A percentile compares a stretch with the other conserved stretches of the same genome.
Conservation (phyloP, 1,140 invertebrate species). For the Tyrophagus putrescentiae region DNA sequence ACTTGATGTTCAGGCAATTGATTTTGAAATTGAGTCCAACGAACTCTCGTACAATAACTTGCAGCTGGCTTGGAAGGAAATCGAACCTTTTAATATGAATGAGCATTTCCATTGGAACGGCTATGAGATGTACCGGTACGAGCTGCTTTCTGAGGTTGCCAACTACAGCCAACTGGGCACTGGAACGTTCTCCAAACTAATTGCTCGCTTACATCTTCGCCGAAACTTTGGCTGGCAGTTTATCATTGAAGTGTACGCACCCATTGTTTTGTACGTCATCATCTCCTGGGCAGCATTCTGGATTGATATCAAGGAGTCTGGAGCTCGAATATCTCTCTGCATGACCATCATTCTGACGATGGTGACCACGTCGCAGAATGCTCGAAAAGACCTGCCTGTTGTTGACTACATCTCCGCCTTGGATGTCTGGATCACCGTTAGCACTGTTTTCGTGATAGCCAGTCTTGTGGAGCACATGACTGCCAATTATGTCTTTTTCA, state of each 20-base stretch:
- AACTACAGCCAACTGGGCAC: constrained; percentile 23
- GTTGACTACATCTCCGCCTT: constrained; percentile 20
- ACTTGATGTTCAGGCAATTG: constrained; percentile 43
- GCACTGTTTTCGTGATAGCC: constrained; percentile 45
- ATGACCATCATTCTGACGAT: constrained; percentile 33
- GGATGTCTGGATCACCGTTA: constrained; percentile 23
- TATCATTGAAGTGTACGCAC: constrained; percentile 28
- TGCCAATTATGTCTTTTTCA: constrained; percentile 44
- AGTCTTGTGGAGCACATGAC: constrained; percentile 36
- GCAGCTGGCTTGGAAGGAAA: constrained; percentile 52
- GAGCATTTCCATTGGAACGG: constrained; percentile 31
- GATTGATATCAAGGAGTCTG: constrained; percentile 28
- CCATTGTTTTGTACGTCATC: constrained; percentile 28
- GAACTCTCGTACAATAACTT: constrained; percentile 46
- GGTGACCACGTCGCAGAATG: constrained; percentile 23
- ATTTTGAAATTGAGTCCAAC: constrained; percentile 45
- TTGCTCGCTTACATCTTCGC: background rate
- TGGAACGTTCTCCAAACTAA: no score
- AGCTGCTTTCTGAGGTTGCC: background rate
- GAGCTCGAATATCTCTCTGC: constrained; percentile 32
- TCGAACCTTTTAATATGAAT: constrained; percentile 53
- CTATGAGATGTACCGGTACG: constrained; percentile 20
- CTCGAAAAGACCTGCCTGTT: constrained; percentile 1
- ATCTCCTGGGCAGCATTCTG: constrained; percentile 31
- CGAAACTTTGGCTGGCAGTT: constrained; percentile 12